Conservation (phyloP, 2,113 vertebrate species). For the Oncorhynchus masou region DNA sequence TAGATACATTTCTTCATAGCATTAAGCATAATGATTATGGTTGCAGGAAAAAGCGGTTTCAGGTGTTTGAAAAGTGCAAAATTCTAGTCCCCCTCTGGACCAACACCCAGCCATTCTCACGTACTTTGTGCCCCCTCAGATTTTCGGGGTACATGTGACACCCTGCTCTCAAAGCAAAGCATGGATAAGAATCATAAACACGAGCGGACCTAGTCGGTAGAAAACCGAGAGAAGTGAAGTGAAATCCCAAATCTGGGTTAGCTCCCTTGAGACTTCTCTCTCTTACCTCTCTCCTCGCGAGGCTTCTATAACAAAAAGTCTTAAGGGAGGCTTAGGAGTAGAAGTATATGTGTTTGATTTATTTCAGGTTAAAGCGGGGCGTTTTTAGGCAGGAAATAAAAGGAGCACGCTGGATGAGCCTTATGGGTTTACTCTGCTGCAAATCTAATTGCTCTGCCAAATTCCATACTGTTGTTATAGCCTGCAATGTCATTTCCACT, state of each 20-base stretch:
- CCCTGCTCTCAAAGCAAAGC: too few species aligned
- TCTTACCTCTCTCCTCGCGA: constrained; percentile 42
- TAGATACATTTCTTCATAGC: too few species aligned
- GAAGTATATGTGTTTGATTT: constrained; percentile 64
- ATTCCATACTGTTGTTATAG: constrained; percentile 79
- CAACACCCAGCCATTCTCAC: too few species aligned
- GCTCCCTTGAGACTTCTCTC: constrained; percentile 58
- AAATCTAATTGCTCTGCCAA: constrained; percentile 77
- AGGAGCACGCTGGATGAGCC: constrained; percentile 63
- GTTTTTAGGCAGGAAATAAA: constrained; percentile 74
- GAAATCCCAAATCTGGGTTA: constrained; percentile 69
- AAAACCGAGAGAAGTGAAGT: constrained; percentile 35
- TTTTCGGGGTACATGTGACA: too few species aligned
- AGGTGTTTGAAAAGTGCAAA: too few species aligned
- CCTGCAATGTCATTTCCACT: constrained; percentile 75
- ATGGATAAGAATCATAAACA: not conserved
- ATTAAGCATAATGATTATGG: too few species aligned
- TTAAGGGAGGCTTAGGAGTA: constrained; percentile 44
- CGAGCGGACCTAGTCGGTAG: not conserved
- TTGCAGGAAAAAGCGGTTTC: too few species aligned
- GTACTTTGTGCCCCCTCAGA: too few species aligned
- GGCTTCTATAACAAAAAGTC: constrained; percentile 40
- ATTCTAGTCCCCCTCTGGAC: too few species aligned
- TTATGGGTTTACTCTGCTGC: constrained; percentile 70
- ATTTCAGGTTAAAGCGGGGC: constrained; percentile 69